Evolutionary conservation across 1,140 invertebrate genomes (phyloP).

Genomic region (Notospermus geniculatus): DNA sequence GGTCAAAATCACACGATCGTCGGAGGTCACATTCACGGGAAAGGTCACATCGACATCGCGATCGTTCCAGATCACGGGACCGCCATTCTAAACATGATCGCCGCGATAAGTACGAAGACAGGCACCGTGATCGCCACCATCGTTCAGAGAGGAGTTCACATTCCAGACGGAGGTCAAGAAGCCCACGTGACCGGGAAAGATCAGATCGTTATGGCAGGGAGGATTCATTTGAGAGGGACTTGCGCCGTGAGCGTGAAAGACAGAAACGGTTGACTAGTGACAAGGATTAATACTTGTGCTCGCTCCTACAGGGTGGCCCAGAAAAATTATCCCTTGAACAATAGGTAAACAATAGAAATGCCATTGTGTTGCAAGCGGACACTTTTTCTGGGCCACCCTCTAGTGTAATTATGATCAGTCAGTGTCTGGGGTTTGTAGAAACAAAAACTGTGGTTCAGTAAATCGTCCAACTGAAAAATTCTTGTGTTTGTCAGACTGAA

Average conservation of each 20-base stretch:
- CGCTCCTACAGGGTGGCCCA: no score
- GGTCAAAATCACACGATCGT: not conserved
- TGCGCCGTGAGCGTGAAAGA: conserved; percentile 40
- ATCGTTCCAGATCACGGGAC: conserved; percentile 5
- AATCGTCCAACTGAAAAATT: no score
- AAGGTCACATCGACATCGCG: not conserved
- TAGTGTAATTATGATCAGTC: no score
- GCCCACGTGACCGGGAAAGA: not conserved
- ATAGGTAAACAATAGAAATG: no score
- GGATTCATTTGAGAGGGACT: conserved; percentile 38
- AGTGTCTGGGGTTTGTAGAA: no score
- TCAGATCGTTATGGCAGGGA: not conserved
- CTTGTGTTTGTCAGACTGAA: no score
- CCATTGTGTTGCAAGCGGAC: no score
- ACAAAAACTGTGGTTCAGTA: no score
- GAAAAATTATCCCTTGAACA: no score
- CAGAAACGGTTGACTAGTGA: conserved; percentile 24
- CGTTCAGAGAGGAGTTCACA: conserved; percentile 2
- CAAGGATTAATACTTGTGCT: no score
- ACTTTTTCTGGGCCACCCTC: no score
- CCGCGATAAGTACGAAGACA: conserved; percentile 8
- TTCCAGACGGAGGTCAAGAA: conserved; percentile 3
- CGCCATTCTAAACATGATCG: conserved; percentile 14
- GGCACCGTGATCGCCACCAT: not conserved
- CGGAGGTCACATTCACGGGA: not conserved